Conservation (phyloP, 37 sponge, comb jelly and placozoan genomes). For the Halichondria panicea region DNA sequence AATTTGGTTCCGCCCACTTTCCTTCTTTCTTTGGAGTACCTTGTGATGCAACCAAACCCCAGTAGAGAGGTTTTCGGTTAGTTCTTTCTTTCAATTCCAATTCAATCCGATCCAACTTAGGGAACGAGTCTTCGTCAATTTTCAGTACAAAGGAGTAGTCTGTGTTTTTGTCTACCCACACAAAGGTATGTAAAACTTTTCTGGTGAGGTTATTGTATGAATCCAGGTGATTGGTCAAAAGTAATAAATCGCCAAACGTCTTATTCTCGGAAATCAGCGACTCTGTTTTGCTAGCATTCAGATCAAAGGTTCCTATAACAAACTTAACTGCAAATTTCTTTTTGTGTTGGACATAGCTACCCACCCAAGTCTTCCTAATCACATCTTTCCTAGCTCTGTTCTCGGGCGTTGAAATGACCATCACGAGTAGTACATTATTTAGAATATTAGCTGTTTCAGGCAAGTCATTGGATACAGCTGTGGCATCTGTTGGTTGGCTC, state of each 20-base stretch:
- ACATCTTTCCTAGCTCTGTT: too few relatives aligned
- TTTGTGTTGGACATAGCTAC: too few relatives aligned
- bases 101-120: neutral
- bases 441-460: too few relatives aligned
- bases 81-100: neutral
- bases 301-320: too few relatives aligned
- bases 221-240: neutral
- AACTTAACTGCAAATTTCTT: too few relatives aligned
- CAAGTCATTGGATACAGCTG: too few relatives aligned
- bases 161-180: neutral
- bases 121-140: neutral
- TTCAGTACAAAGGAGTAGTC: neutral
- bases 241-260: neutral
- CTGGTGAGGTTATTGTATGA: neutral
- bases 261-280: conserved; percentile 11
- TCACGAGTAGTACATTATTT: too few relatives aligned
- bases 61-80: neutral
- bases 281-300: too few relatives aligned
- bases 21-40: neutral
- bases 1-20: neutral
- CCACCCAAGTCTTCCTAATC: too few relatives aligned
- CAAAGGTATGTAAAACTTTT: neutral
- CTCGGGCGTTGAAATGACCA: too few relatives aligned
- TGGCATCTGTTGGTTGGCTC: too few relatives aligned
- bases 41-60: neutral